Evolutionary conservation across 2,797 vertebrate genomes (phyloP), one percentile per base, ranked within the genome.

Genomic region (Coregonus suidteri): DNA sequence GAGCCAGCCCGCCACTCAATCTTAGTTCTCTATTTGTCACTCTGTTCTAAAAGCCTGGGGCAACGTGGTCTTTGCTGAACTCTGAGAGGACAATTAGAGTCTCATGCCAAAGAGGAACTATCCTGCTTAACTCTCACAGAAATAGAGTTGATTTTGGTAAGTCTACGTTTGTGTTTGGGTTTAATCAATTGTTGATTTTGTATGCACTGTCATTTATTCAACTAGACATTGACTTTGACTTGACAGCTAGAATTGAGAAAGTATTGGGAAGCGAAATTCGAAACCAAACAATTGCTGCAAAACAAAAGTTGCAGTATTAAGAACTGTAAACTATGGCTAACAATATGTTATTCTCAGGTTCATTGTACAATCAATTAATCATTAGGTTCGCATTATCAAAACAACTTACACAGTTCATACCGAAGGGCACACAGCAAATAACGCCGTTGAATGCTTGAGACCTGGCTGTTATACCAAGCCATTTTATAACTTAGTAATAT

Each of bases 21-120:
- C 73, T 78, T 69, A 89, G 82, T 81, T 64, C 15, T 64, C n/a
- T 64, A 25, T 25, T 62, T 64, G 96, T 96, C 94, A 96, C 81
- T 89, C 94, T 95, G 92, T 93, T 95, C 89, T 95, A 90, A 87
- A 90, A 25, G 20, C 20, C 92, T 62, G 13, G 66, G 52, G 6
- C 75, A 79, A 77, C 5, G 75, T 35, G 65, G 53, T 62, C 6
- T 52, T 13, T 62, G 81, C 16, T 62, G 80, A 53, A 75, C 79
- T 53, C 41, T 25, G 18, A 35, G 13, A 31, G 70, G 54, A 64
- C 15, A 74, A 20, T 20, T 20, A 13, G 3, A 47, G 37, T 74
- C 34, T 41, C 11, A 71, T 1, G 41, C 37, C 4, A 15, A 70
- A 9, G 53, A 56, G 77, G 79, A 82, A 84, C 74, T 35, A 67